Base-by-base conservation (phyloP, 2,888 invertebrate species). In the Lordiphosa andalusiaca region DNA sequence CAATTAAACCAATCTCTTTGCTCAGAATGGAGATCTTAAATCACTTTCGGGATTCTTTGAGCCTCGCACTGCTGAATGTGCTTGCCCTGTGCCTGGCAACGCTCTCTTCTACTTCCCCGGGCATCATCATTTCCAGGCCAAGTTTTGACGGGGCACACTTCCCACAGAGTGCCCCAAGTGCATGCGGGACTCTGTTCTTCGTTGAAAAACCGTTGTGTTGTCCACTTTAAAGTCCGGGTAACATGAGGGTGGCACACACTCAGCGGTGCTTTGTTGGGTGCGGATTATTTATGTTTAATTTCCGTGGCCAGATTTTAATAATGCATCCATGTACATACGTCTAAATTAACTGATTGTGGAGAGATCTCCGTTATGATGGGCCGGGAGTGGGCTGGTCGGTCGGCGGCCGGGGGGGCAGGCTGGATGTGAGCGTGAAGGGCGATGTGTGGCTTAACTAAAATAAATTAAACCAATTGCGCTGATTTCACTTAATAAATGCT, bases 381-480 rank as follows among this genome's bases (percentile, higher is more conserved):
- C 25, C 54, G 21, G 53, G 50, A 25, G 42, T 40, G 51, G 54
- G 48, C 25, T 41, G 39, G 30, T 39, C 33, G 49, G 36, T n/a
- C n/a, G n/a, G n/a, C n/a, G n/a, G n/a, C n/a, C 47, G 30, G 44
- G 49, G 30, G 2, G 16, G 16, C 16, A 7, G 23, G 37, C 21
- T 52, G 25, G 30, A 40, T 10, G 5, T 12, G 54, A 46, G 21
- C 13, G 23, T 39, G 50, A 54, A 47, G 48, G 52, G 56, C 41
- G 48, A 57, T 42, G 49, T 39, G 53, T 39, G 53, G 65, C 67
- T 68, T 64, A 84, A 73, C 66, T 65, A 73, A 84, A 67, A 61
- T 77, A 81, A 85, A 85, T 84, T 76, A 80, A 73, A 67, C 67
- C 80, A 80, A 80, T 80, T 80, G 82, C 55, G 54, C 67, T 71